Evolutionary conservation across 92 coral and sea anemone genomes (phyloP).

Genomic region (Chrysogorgia sp.): DNA sequence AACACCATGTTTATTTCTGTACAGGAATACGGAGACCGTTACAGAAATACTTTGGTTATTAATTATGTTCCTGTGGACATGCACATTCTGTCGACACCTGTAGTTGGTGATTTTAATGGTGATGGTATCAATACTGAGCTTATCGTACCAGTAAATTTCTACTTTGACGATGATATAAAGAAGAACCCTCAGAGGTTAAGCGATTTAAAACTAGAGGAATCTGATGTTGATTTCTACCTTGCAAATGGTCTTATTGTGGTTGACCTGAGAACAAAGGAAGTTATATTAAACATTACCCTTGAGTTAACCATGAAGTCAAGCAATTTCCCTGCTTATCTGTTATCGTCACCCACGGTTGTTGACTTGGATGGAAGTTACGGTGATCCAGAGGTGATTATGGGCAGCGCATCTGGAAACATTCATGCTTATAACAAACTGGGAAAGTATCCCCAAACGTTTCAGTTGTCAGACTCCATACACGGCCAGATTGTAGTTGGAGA

Average conservation of each 20-base stretch:
- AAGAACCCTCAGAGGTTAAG: not conserved
- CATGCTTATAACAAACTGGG: slow-evolving; percentile 62
- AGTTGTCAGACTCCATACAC: slow-evolving; percentile 17
- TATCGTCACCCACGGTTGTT: slow-evolving; percentile 66
- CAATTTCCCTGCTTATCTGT: slow-evolving; percentile 67
- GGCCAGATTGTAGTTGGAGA: slow-evolving; percentile 81
- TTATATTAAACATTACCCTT: slow-evolving; percentile 59
- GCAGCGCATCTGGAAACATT: slow-evolving; percentile 71
- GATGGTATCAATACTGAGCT: slow-evolving; percentile 83
- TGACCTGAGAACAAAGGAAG: slow-evolving; percentile 58
- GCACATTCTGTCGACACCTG: slow-evolving; percentile 89
- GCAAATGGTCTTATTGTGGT: slow-evolving; percentile 74
- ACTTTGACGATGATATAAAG: slow-evolving; percentile 69
- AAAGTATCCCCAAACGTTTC: slow-evolving; percentile 67
- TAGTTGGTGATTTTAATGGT: slow-evolving; percentile 82
- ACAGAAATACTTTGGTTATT: not conserved
- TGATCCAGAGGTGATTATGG: slow-evolving; percentile 49
- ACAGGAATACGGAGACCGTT: not conserved
- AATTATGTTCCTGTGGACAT: slow-evolving; percentile 74
- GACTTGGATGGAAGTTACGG: slow-evolving; percentile 48
- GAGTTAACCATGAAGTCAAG: slow-evolving; percentile 82
- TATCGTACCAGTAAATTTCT: slow-evolving; percentile 78
- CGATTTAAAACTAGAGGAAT: slow-evolving; percentile 18
- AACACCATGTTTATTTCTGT: slow-evolving; percentile 17
- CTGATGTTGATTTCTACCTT: slow-evolving; percentile 62